These are phyloP conservation scores for Petrocephalus schoutedeni DNA, from an alignment of 2,797 vertebrate species.

Conservation along the genomic window DNA sequence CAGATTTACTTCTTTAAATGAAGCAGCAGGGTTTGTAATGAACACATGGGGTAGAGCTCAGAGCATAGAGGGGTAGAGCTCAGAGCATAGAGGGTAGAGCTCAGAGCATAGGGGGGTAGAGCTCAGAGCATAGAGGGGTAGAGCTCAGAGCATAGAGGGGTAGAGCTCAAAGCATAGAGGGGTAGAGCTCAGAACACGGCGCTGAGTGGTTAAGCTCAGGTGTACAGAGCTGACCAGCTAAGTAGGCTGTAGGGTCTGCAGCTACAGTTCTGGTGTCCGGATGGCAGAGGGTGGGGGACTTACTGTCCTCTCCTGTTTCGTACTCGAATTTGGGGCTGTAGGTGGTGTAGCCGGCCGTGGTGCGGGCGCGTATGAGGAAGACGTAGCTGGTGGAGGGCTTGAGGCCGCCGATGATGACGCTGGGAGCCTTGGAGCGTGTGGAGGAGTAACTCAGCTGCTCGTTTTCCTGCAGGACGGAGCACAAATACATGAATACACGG, in stretches of 20 bases:
- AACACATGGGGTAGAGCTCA: background rate
- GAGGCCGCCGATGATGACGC: slow-evolving; percentile 85
- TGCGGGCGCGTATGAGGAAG: slow-evolving; percentile 91
- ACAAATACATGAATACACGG: background rate
- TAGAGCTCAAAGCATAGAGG: too few relatives aligned
- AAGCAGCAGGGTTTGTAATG: background rate
- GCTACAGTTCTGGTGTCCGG: background rate
- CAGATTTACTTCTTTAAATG: background rate
- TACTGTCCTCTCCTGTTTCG: slow-evolving; percentile 89
- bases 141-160: too few relatives aligned
- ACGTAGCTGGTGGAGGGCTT: slow-evolving; percentile 87
- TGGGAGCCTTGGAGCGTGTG: slow-evolving; percentile 83
- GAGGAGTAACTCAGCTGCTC: slow-evolving; percentile 97
- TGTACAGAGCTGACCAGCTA: background rate
- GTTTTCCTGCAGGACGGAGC: slow-evolving; percentile 69
- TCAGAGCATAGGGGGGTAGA: background rate
- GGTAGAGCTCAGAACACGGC: background rate
- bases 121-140: too few relatives aligned
- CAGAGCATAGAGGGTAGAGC: background rate
- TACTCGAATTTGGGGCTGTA: slow-evolving; percentile 96
- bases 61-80: too few relatives aligned
- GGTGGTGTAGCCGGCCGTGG: slow-evolving; percentile 82
- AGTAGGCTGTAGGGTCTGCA: background rate
- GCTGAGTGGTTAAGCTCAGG: background rate
- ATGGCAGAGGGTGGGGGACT: slow-evolving; percentile 29